Conservation (phyloP, 53 echinoderm and acorn worm genomes). For the Henricia sp. region DNA sequence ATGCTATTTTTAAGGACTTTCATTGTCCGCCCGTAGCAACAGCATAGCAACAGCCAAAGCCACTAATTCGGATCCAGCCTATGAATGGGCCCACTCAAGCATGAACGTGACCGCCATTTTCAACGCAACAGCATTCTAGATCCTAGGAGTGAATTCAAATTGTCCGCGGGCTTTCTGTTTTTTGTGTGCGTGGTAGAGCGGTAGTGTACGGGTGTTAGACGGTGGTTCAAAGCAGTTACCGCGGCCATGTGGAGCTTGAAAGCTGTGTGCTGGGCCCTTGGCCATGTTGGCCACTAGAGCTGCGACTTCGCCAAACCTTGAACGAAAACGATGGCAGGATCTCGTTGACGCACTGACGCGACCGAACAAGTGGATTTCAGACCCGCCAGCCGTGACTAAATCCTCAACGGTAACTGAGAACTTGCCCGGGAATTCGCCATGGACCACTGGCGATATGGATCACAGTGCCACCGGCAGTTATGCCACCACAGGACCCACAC, state of each 20-base stretch:
- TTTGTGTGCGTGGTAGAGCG: too few relatives aligned
- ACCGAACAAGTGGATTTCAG: conserved; percentile 43
- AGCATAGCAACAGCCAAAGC: too few relatives aligned
- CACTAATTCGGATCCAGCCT: too few relatives aligned
- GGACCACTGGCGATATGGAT: neutral
- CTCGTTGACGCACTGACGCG: conserved; percentile 35
- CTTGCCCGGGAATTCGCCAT: neutral
- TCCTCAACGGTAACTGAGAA: neutral
- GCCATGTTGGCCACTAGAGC: conserved; percentile 2
- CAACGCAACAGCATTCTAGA: too few relatives aligned
- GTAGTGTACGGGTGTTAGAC: too few relatives aligned
- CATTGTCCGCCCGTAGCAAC: too few relatives aligned
- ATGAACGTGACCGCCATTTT: too few relatives aligned
- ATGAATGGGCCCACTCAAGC: too few relatives aligned
- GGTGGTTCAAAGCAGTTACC: neutral
- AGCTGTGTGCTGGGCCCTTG: neutral
- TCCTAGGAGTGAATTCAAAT: too few relatives aligned
- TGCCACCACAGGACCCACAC: neutral
- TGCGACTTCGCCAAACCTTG: neutral
- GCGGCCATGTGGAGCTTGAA: conserved; percentile 23
- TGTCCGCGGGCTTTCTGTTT: too few relatives aligned
- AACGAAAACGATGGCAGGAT: conserved; percentile 26
- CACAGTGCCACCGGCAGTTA: neutral
- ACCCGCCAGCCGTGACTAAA: neutral
- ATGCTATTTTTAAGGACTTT: too few relatives aligned